These are phyloP conservation scores for Zosterops lateralis DNA, from an alignment of 2,113 vertebrate genomes.

Conservation along the genomic window DNA sequence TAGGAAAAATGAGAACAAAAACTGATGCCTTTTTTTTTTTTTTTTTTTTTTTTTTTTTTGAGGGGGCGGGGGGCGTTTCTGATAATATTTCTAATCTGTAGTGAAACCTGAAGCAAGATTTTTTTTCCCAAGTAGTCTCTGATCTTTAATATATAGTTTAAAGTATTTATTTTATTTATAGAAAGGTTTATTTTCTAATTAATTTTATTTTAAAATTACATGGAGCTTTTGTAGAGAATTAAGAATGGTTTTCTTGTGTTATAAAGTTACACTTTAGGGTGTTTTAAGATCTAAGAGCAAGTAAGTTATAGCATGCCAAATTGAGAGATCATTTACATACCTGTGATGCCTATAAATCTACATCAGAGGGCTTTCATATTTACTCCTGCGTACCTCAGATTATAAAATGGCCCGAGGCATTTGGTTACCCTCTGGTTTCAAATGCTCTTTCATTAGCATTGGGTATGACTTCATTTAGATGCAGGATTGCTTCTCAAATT, in stretches of 20 bases:
- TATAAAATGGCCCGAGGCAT: background rate
- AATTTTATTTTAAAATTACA: background rate
- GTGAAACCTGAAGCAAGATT: background rate
- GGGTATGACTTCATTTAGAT: background rate
- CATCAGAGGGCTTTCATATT: conserved; percentile 7
- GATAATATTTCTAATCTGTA: background rate
- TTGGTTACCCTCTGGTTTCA: background rate
- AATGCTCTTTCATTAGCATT: background rate
- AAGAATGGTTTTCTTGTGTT: background rate
- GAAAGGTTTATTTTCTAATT: background rate
- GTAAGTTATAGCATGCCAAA: background rate
- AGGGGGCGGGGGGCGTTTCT: background rate
- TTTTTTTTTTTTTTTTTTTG: no score
- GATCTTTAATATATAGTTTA: background rate
- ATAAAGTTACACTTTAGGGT: background rate
- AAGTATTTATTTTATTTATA: background rate
- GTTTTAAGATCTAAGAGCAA: background rate
- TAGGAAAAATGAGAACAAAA: background rate
- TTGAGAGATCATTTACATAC: background rate
- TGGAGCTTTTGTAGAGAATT: background rate
- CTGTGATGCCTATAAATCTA: background rate
- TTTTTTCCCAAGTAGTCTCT: background rate
- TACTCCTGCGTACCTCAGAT: background rate
- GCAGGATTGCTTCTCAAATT: background rate
- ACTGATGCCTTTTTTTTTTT: background rate